Evolutionary conservation across 2,797 vertebrate species (phyloP), one percentile per base, ranked within the genome.

Genomic region (Hippoglossus hippoglossus): DNA sequence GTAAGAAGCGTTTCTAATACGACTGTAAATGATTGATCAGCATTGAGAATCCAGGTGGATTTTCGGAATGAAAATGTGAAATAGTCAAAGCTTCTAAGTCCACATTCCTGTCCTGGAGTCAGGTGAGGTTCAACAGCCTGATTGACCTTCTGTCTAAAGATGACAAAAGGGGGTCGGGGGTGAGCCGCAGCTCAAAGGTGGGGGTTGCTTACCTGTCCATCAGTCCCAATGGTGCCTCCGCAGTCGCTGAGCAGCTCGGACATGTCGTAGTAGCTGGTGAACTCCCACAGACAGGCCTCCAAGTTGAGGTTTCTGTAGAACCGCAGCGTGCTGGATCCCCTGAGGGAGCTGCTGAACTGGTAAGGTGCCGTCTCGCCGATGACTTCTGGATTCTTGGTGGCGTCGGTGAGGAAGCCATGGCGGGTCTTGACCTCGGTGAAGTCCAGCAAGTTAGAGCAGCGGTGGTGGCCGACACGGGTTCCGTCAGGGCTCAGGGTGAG

Each of bases 261-360:
- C 97, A 99, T 96, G 91, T 98, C 97, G 19, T 98, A 99, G 88
- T 97, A 98, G 93, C 94, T 96, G 55, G 84, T 94, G 71, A 99
- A 99, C 82, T 98, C 96, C 98, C 98, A 99, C 46, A 98, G 70
- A 72, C 98, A 99, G 25, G 97, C 97, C 79, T 99, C 97, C 64
- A 98, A 86, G 81, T 99, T 96, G 62, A 99, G 94, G 84, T 96
- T 98, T 56, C 95, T 91, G 88, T 99, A 99, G 92, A 98, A 99
- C 2, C 96, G 95, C 6, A 99, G 86, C 0, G 97, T 93, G 1
- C 87, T 87, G 50, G 93, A 75, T 2, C 97, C 96, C 77, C 98
- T 92, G 25, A 99, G 85, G 10, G 90, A 26, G 0, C 90, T 46
- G 72, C 94, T 98, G 81, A 96, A 96, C 67, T 99, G 97, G 76